phyloP scores from a whole-genome alignment of 2,797 vertebrate genomes.

The Potorous gilbertii region DNA sequence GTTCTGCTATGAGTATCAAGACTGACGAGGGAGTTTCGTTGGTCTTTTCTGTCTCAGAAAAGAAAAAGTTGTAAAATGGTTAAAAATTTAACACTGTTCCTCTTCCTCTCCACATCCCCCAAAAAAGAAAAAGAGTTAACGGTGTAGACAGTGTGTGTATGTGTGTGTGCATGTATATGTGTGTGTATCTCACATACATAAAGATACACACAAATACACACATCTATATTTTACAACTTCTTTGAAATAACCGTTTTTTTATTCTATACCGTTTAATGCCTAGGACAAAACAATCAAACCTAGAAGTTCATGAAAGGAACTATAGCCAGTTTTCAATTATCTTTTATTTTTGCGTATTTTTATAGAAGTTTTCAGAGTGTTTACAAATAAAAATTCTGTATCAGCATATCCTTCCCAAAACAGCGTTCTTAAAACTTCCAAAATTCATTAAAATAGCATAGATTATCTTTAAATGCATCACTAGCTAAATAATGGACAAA shows the following conservation, averaged over 20 bases:
- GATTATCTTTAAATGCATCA: background rate
- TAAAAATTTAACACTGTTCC: background rate
- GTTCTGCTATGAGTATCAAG: background rate
- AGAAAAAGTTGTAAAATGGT: fast-evolving
- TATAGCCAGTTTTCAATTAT: background rate
- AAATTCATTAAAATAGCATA: background rate
- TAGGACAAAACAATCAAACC: background rate
- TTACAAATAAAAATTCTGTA: background rate
- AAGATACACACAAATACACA: too few species aligned
- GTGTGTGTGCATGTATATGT: background rate
- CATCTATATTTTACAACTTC: background rate
- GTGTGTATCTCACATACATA: background rate
- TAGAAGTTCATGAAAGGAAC: background rate
- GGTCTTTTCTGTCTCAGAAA: fast-evolving
- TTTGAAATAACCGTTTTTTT: background rate
- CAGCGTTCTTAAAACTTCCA: background rate
- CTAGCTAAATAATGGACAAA: background rate
- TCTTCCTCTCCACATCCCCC: background rate
- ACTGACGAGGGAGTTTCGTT: too few species aligned
- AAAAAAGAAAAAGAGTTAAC: background rate
- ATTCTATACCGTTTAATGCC: background rate
- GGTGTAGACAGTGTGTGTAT: background rate
- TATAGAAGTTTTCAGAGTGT: background rate
- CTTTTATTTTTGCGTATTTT: background rate
- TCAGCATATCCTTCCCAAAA: background rate